phyloP scores from a whole-genome alignment of 2,888 invertebrate genomes.

The Malacosoma neustria region DNA sequence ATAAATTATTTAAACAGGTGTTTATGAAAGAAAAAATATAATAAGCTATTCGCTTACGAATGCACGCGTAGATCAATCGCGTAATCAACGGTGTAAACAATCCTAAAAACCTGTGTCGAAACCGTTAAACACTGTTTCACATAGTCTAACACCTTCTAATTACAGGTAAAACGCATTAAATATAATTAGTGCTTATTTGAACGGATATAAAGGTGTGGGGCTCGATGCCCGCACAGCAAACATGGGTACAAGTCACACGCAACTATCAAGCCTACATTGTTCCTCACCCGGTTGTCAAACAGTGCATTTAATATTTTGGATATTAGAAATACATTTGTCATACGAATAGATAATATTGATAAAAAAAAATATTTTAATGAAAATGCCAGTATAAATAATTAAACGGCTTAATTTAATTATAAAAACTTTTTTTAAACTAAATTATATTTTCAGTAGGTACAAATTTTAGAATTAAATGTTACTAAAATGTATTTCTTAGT shows the following conservation, averaged over 20 bases:
- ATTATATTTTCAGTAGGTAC: no score
- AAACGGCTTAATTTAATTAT: no score
- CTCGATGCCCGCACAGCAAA: conserved; percentile 47
- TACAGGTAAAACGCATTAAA: conserved; percentile 67
- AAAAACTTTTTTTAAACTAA: no score
- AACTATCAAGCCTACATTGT: conserved; percentile 35
- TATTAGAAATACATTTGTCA: no score
- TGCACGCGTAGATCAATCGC: neutral
- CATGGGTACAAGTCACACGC: conserved; percentile 33
- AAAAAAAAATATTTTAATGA: no score
- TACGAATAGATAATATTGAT: no score
- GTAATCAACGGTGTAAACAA: conserved; percentile 35
- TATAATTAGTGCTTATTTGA: conserved; percentile 65
- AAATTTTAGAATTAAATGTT: no score
- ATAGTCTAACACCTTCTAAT: conserved; percentile 68
- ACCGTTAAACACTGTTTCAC: conserved; percentile 56
- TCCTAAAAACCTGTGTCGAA: conserved; percentile 43
- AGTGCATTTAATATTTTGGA: no score
- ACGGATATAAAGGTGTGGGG: conserved; percentile 49
- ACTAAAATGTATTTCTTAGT: no score
- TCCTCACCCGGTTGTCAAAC: conserved; percentile 31
- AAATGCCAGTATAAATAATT: no score
- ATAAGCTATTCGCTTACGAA: neutral
- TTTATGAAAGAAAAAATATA: no score
- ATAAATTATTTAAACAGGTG: no score